These are phyloP conservation scores for Hyppa rectilinea DNA, from an alignment of 2,888 invertebrate species.

Conservation along the genomic window DNA sequence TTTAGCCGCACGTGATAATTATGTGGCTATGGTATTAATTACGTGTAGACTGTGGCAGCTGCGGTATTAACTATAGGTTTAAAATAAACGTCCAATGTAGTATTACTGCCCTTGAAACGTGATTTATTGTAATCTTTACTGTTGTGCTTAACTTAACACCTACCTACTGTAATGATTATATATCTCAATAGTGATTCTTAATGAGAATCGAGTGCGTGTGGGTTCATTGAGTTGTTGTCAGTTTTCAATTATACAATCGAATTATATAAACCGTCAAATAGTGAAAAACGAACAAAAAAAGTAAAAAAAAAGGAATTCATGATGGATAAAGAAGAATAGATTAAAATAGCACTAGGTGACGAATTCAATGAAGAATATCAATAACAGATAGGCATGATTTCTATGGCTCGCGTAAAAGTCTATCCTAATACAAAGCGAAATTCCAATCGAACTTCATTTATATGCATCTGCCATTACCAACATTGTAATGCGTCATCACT, in stretches of 20 bases:
- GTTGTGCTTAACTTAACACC: conserved; percentile 23
- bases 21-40: conserved; percentile 54
- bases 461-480: conserved; percentile 11
- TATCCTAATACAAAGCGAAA: conserved; percentile 15
- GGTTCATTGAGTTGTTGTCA: conserved; percentile 23
- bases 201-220: background rate
- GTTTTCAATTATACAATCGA: background rate
- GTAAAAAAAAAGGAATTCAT: too few species aligned
- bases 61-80: conserved; percentile 30
- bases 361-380: conserved; percentile 1
- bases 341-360: background rate
- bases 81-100: conserved; percentile 42
- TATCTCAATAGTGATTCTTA: background rate
- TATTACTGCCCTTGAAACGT: conserved; percentile 50
- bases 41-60: conserved; percentile 27
- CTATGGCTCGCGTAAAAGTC: background rate
- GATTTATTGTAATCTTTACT: conserved; percentile 40
- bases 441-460: conserved; percentile 8
- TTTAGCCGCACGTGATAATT: conserved; percentile 46
- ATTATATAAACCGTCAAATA: conserved; percentile 8
- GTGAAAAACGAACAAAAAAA: too few species aligned
- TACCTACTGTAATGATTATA: conserved; percentile 9
- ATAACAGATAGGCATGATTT: conserved; percentile 2
- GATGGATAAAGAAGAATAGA: too few species aligned
- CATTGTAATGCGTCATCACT: conserved; percentile 45